Percentiles rank a stretch among this genome's conserved stretches.
Evolutionary conservation across 2,797 vertebrate genomes (phyloP).

Genomic region (Carapus acus): DNA sequence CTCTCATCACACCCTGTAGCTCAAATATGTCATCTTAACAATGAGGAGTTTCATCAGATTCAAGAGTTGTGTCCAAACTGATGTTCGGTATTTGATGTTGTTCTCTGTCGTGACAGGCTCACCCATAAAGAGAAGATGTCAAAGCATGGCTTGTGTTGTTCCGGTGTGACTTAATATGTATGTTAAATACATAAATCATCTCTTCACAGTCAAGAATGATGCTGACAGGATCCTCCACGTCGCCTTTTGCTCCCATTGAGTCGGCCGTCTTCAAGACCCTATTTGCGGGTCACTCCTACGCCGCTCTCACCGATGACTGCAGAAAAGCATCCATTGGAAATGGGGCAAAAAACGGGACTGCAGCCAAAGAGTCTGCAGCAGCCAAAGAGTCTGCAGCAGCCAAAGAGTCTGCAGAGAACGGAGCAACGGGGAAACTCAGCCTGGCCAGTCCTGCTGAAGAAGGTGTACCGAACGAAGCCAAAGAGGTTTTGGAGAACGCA

Average conservation of each 20-base stretch:
- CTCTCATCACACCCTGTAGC: constrained; percentile 45
- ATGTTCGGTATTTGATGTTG: constrained; percentile 42
- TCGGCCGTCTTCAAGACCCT: constrained; percentile 73
- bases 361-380: too few species aligned
- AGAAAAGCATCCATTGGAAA: constrained; percentile 17
- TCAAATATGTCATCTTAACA: constrained; percentile 59
- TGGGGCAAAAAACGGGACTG: neutral
- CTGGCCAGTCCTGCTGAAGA: constrained; percentile 8
- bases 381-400: constrained; percentile 20
- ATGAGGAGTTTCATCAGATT: constrained; percentile 57
- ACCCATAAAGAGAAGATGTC: too few species aligned
- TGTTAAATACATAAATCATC: neutral
- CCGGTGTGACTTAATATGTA: too few species aligned
- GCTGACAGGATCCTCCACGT: constrained; percentile 70
- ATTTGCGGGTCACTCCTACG: constrained; percentile 68
- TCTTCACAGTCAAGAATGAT: constrained; percentile 79
- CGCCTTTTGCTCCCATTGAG: constrained; percentile 79
- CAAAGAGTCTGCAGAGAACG: constrained; percentile 33
- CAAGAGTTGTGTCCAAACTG: constrained; percentile 32
- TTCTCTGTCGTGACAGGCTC: neutral
- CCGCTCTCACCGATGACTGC: constrained; percentile 51
- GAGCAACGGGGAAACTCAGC: neutral
- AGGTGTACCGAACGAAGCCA: constrained; percentile 31
- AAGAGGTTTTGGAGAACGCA: constrained; percentile 37
- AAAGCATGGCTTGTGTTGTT: neutral